A percentile compares a stretch with the other conserved stretches of the same genome.
These are phyloP conservation scores for Tipula unca DNA, from an alignment of 2,888 invertebrate genomes.

Conservation along the genomic window DNA sequence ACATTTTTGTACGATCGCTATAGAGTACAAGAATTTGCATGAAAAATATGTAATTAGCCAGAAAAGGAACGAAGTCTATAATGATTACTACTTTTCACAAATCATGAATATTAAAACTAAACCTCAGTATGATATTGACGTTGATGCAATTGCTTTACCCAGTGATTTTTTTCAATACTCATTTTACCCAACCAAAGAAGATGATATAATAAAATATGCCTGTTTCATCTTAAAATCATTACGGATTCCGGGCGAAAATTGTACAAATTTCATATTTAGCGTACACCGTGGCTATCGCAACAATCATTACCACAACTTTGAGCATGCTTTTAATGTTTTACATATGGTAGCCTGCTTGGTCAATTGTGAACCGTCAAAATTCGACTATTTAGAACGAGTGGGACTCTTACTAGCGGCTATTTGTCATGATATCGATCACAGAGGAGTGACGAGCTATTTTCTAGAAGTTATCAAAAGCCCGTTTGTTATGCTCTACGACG, in stretches of 20 bases:
- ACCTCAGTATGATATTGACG: background rate
- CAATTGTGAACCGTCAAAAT: background rate
- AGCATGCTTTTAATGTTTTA: constrained; percentile 54
- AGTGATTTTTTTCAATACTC: background rate
- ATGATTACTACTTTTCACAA: background rate
- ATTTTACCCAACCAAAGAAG: background rate
- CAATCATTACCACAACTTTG: constrained; percentile 54
- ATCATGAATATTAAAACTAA: background rate
- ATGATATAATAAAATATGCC: background rate
- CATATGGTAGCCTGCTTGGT: constrained; percentile 44
- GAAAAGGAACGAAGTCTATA: background rate
- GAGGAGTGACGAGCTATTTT: background rate
- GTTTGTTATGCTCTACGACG: background rate
- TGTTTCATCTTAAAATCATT: background rate
- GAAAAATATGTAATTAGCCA: background rate
- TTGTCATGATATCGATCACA: constrained; percentile 16
- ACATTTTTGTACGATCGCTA: constrained; percentile 49
- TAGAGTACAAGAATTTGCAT: constrained; percentile 47
- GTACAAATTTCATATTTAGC: constrained; percentile 42
- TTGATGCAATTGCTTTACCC: background rate
- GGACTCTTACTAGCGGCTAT: constrained; percentile 36
- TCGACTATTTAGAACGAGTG: background rate
- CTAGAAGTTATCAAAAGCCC: background rate
- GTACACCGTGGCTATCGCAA: constrained; percentile 44
- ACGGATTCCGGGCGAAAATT: background rate